A percentile compares a stretch with the other conserved stretches of the same genome.
Conservation (phyloP, 2,888 invertebrate genomes). For the Biston betularia region DNA sequence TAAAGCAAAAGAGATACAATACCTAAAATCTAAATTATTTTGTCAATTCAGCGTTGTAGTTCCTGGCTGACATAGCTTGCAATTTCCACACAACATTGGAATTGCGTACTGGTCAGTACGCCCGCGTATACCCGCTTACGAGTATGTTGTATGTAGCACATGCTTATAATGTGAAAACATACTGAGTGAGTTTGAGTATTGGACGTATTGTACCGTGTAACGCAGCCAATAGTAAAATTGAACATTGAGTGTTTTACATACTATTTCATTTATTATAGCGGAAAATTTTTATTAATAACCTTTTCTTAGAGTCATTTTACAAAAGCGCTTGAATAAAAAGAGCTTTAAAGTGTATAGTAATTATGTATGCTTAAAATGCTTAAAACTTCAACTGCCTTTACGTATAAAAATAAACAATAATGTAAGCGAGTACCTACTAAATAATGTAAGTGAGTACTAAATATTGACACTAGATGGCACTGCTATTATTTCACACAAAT, state of each 20-base stretch:
- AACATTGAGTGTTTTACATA: not conserved
- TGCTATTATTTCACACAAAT: too few relatives aligned
- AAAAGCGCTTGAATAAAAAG: too few relatives aligned
- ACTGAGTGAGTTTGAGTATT: slow-evolving; percentile 30
- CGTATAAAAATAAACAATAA: too few relatives aligned
- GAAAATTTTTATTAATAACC: too few relatives aligned
- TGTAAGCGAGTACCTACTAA: too few relatives aligned
- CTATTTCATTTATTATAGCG: not conserved
- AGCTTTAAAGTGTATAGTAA: too few relatives aligned
- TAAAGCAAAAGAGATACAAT: not conserved
- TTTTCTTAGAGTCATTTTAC: too few relatives aligned
- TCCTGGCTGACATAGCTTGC: slow-evolving; percentile 26
- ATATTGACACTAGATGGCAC: too few relatives aligned
- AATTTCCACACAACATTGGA: slow-evolving; percentile 30
- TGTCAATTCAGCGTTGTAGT: not conserved
- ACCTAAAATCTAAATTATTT: slow-evolving; percentile 10
- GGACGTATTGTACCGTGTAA: slow-evolving; percentile 30
- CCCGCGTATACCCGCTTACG: slow-evolving; percentile 12
- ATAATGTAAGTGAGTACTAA: too few relatives aligned
- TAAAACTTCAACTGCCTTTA: too few relatives aligned
- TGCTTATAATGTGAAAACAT: slow-evolving; percentile 43
- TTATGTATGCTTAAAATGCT: too few relatives aligned
- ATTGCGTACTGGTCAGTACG: slow-evolving; percentile 28
- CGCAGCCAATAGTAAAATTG: slow-evolving; percentile 14
- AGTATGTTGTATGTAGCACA: slow-evolving; percentile 32